These are phyloP conservation scores for Gnathonemus echidnorhynchus DNA, from an alignment of 2,113 vertebrate species.

Conservation along the genomic window DNA sequence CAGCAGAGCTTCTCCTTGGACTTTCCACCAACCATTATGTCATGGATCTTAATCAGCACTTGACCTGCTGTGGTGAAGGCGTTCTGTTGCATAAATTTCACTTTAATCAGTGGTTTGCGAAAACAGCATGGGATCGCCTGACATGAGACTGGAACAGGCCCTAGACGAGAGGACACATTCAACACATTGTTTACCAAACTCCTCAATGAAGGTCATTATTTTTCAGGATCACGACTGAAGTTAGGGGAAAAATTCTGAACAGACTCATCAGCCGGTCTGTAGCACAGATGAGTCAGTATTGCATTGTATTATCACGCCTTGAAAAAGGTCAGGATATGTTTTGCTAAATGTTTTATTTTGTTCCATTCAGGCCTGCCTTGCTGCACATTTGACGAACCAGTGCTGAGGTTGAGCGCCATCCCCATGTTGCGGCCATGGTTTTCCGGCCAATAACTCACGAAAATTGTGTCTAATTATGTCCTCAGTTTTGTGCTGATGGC, in stretches of 20 bases:
- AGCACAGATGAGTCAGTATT: not conserved
- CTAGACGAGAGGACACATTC: not conserved
- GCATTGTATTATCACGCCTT: not conserved
- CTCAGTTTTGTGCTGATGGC: not conserved
- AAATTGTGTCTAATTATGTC: not conserved
- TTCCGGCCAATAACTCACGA: not conserved
- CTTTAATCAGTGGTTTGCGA: not conserved
- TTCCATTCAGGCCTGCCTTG: not conserved
- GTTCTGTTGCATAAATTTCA: not conserved
- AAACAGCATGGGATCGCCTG: not conserved
- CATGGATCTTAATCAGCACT: not conserved
- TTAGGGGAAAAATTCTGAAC: not conserved
- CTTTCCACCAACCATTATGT: not conserved
- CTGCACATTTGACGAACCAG: not conserved
- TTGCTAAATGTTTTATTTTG: not conserved
- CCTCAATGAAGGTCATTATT: not conserved
- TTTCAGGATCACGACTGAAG: not conserved
- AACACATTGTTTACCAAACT: not conserved
- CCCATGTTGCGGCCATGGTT: not conserved
- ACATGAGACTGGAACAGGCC: not conserved
- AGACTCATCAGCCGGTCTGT: not conserved
- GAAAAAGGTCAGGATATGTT: not conserved
- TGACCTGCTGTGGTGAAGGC: not conserved
- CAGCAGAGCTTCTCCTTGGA: not conserved
- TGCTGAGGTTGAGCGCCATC: not conserved